Evolutionary conservation across 2,888 invertebrate genomes (phyloP).

Genomic region (Dendrolimus pini): DNA sequence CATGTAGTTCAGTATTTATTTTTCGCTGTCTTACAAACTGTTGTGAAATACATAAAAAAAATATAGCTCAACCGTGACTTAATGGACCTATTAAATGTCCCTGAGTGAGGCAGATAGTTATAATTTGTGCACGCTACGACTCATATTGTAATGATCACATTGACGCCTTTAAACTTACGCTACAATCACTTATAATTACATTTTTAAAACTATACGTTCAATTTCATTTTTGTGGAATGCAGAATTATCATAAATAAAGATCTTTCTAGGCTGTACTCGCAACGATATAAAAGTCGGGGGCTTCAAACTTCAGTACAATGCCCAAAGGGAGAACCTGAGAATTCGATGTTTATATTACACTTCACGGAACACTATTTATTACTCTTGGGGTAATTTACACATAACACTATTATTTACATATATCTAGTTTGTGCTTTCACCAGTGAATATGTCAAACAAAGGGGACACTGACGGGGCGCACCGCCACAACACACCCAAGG

Average conservation of each 20-base stretch:
- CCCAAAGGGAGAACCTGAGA: conserved; percentile 52
- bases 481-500: conserved; percentile 33
- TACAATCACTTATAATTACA: conserved; percentile 48
- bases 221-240: conserved; percentile 69
- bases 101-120: conserved; percentile 15
- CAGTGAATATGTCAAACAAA: conserved; percentile 46
- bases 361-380: conserved; percentile 50
- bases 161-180: conserved; percentile 62
- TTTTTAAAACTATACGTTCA: conserved; percentile 55
- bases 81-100: no score
- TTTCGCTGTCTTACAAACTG: no score
- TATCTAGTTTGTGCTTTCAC: conserved; percentile 69
- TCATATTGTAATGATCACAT: conserved; percentile 69
- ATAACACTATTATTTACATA: conserved; percentile 70
- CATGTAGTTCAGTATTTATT: no score
- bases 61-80: no score
- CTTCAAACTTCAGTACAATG: conserved; percentile 67
- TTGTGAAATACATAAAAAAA: no score
- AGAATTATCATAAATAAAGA: conserved; percentile 58
- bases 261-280: conserved; percentile 51
- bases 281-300: conserved; percentile 38
- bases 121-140: conserved; percentile 70
- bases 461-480: conserved; percentile 17
- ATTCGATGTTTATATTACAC: conserved; percentile 71
- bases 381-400: conserved; percentile 57